Evolutionary conservation across 1,140 invertebrate genomes (phyloP), one percentile per base, ranked within the genome.

Genomic region (Drosophila nebulosa): DNA sequence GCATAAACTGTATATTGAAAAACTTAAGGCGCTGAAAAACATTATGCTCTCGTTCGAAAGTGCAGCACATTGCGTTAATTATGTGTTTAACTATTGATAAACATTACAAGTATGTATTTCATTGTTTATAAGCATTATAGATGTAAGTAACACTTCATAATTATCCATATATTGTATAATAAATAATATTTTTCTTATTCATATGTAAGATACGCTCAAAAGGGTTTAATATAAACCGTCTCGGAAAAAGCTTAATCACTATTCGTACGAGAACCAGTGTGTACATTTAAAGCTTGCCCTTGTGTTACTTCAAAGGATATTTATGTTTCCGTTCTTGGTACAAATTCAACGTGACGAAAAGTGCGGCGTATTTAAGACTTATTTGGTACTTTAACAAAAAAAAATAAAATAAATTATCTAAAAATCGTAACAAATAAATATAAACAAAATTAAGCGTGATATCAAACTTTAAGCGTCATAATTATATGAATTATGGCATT

Each of bases 1-100:
- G 10, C 93, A 94, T 78, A 91, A 90, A 62, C 57, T 58, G 4
- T 64, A 80, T 51, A 89, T 93, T 7, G 4, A 65, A 9, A 84
- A 89, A 52, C 70, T 94, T 1, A 81, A 92, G 39, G 55, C 90
- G 16, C 72, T 93, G 7, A 78, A 91, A 60, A 73, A 90, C 18
- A 60, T 57, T 27, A 70, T 93, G 50, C 75, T 93, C n/a, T 72
- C 79, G 5, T 93, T 92, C 61, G 64, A 90, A 2, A 93, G 92
- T 86, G 92, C 92, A 7, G 79, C 74, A 21, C 90, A 92, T 35
- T 93, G 92, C 67, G 88, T 91, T 6, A 85, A 61, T 35, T 27
- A 74, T 58, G 3, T 84, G 10, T 39, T 60, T 51, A 80, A 58
- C n/a, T 14, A 9, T 18, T 24, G 9, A 55, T 10, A n/a, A 55